Base-by-base conservation (phyloP, 2,888 invertebrate genomes). In the Clusia tigrina region DNA sequence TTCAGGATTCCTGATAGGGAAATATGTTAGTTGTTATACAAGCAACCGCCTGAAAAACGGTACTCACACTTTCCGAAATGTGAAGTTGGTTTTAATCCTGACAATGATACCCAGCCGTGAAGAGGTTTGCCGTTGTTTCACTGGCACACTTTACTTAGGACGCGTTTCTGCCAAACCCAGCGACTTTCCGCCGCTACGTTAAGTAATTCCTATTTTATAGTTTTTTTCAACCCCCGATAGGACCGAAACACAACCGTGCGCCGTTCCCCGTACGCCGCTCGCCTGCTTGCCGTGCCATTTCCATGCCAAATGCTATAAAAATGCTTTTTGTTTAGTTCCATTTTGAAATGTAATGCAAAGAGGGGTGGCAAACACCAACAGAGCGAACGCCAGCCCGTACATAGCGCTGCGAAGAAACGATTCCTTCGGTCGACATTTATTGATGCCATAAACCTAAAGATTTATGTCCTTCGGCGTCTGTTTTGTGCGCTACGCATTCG, bases 371-470 rank as follows among this genome's bases (percentile, higher is more conserved):
- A 24, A 24, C 18, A 15, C 18, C 32, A 48, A 1, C 5, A 24
- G 18, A 46, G 17, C 20, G 23, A 56, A 56, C 54, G 63, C 22
- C 9, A 42, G 42, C 2, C 38, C 71, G 71, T 26, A 56, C 74
- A 74, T 72, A 69, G 69, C 67, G 68, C 75, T 72, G 74, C 75
- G 72, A 78, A 76, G 77, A 79, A 78, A 78, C 78, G 76, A 77
- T 78, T 78, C 80, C 78, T 77, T 76, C 74, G 74, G 74, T 74
- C 78, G 82, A 82, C 82, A 81, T 82, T 82, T 81, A 82, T 82
- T 81, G 82, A 81, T 82, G 81, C 79, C 80, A 82, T 82, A 82
- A 82, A 82, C 74, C 80, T 77, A 76, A 81, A 77, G 81, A 82
- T 82, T 82, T 82, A 82, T 82, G 82, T 75, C 66, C 25, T 10